Base-by-base conservation (phyloP, 1,140 invertebrate genomes). In the Steinernema khuongi region DNA sequence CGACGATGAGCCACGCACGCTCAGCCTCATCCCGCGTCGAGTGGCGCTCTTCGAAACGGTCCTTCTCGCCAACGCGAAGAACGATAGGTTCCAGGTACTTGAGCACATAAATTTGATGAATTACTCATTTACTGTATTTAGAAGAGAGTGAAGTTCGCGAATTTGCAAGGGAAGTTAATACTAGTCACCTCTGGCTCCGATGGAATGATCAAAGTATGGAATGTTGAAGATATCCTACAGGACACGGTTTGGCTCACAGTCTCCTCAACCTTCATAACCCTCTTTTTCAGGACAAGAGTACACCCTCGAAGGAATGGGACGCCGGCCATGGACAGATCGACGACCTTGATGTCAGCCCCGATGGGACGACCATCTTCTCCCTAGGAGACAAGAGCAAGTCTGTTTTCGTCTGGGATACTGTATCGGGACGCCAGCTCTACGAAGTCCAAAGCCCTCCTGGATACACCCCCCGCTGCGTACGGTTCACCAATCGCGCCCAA, bases 61-160 rank as follows among this genome's bases (percentile, higher is more conserved):
- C 7, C 4, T 22, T 26, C 14, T 17, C 19, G 50, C 22, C 50
- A 60, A 60, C 19, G 26, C 14, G 50, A 60, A 60, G 50, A 60
- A 60, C 50, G 50, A 60, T 26, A 60, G 26, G 50, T 60, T n/a
- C 50, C 50, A 60, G 50, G 50, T 60, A 60, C 50, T 60, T 60
- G 7, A 60, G 50, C 50, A 22, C 50, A 60, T 26, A n/a, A 11
- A 41, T 41, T n/a, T 11, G 14, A 14, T 60, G 50, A 7, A 60
- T n/a, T n/a, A n/a, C n/a, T n/a, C n/a, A 26, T 60, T 7, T 14
- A 22, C 4, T 4, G 4, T 60, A 17, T 60, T 60, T 26, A 60
- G 50, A 60, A 60, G 26, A 22, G 50, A 60, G 50, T 60, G 50
- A 60, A 60, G 19, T 60, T 60, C 50, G 50, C 50, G 22, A 11